Evolutionary conservation across 2,797 vertebrate species (phyloP).

Genomic region (Champsocephalus esox): DNA sequence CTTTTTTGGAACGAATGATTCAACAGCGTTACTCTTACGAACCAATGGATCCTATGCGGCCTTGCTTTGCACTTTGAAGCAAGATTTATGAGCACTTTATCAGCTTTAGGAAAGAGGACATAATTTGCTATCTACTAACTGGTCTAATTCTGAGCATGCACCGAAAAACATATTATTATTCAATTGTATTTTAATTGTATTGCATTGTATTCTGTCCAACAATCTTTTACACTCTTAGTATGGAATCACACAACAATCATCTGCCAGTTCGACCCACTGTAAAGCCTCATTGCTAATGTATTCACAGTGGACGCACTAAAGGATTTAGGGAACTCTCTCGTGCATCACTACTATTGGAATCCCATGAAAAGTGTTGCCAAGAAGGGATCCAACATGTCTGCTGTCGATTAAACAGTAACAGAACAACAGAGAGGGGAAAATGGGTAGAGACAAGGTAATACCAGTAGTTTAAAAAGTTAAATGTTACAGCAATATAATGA

Average conservation of each 20-base stretch:
- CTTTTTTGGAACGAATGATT: constrained; percentile 72
- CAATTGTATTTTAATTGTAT: constrained; percentile 14
- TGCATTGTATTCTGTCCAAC: neutral
- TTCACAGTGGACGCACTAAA: constrained; percentile 30
- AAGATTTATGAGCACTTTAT: constrained; percentile 41
- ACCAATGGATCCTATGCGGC: constrained; percentile 36
- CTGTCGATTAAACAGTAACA: constrained; percentile 23
- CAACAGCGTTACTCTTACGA: constrained; percentile 51
- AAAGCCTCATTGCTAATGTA: constrained; percentile 23
- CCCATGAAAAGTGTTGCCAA: constrained; percentile 23
- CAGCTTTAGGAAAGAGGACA: constrained; percentile 29
- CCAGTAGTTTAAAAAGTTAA: neutral
- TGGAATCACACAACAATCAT: constrained; percentile 36
- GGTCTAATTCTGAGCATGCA: constrained; percentile 10
- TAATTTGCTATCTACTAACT: constrained; percentile 26
- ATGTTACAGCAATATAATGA: constrained; percentile 8
- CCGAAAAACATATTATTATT: neutral
- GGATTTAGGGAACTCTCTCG: constrained; percentile 27
- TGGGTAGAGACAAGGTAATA: neutral
- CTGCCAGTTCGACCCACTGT: constrained; percentile 33
- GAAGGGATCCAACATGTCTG: constrained; percentile 7
- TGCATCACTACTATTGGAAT: constrained; percentile 31
- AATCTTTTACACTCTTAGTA: constrained; percentile 22
- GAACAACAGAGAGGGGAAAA: neutral
- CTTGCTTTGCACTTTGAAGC: constrained; percentile 47